These are phyloP conservation scores for Hoplostethus mediterraneus DNA, from an alignment of 2,797 vertebrate species.

Conservation along the genomic window DNA sequence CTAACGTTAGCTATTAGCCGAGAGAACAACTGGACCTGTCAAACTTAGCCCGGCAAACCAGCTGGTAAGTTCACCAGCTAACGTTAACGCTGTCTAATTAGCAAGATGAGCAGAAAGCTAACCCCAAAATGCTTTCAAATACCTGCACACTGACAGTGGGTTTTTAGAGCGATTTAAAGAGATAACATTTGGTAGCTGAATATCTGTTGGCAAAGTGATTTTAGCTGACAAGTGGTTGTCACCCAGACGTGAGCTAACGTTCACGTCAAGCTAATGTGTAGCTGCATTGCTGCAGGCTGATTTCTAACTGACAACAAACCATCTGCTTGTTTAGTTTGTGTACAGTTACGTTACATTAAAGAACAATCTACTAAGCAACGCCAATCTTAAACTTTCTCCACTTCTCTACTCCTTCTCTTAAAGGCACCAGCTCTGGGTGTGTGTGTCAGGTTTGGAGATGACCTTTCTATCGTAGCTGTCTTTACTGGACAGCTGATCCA, in stretches of 20 bases:
- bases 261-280: not conserved
- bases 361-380: not conserved
- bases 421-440: not conserved
- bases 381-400: not conserved
- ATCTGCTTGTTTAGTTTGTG: not conserved
- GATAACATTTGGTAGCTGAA: not conserved
- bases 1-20: not conserved
- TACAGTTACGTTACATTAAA: not conserved
- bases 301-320: not conserved
- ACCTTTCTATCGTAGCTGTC: conserved; percentile 38
- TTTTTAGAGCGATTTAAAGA: too few species aligned
- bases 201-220: not conserved
- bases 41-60: conserved; percentile 6
- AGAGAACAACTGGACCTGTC: conserved; percentile 5
- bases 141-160: not conserved
- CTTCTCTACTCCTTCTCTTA: not conserved
- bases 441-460: conserved; percentile 28
- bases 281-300: not conserved
- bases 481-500: conserved; percentile 14
- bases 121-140: not conserved
- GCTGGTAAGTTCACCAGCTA: not conserved
- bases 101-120: not conserved
- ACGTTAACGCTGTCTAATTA: not conserved
- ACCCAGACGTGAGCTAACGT: not conserved
- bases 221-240: not conserved